Base-by-base conservation (phyloP, 2,113 vertebrate genomes). In the Anhinga rufa region DNA sequence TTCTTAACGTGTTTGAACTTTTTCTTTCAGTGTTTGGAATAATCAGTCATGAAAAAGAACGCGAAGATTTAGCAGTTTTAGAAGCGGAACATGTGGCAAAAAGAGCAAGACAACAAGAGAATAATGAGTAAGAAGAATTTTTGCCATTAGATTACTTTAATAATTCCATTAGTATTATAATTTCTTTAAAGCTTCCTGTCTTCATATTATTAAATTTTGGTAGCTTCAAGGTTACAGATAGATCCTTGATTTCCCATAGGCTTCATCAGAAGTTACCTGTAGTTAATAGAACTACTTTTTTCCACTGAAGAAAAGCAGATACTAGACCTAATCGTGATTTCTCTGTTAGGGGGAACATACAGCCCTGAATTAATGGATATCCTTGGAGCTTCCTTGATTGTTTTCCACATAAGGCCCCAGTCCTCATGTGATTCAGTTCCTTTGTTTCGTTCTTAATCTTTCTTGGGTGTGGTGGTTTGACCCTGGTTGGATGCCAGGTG, bases 71-170 rank as follows among this genome's bases (percentile, higher is more conserved):
- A 36, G 95, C 94, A 44, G 83, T 74, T 42, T 92, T 98, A 92
- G 99, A 99, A 94, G 98, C 96, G 94, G 98, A 98, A 85, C 99
- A 99, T 84, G 75, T 99, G 94, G 97, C 98, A 52, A 99, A 99
- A 98, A 98, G 98, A 98, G 98, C 98, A 82, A 98, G 98, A 81
- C 98, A 95, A 48, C 94, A 96, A 82, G 97, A 98, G 8, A 95
- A 98, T 52, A 93, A 98, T 17, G 98, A 98, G 99, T 99, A 98
- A 88, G 90, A 92, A 36, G 16, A 57, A 11, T 57, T 91, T 92
- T 77, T 94, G 52, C 28, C 4, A 10, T 32, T 72, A 54, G 9
- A 29, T 76, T 54, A 48, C 60, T 72, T 84, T 58, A 61, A 31
- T n/a, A 49, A 49, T 76, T 17, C 19, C 19, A 7, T 68, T 71